Base-by-base conservation (phyloP, 2,113 vertebrate genomes). In the Alosa alosa region DNA sequence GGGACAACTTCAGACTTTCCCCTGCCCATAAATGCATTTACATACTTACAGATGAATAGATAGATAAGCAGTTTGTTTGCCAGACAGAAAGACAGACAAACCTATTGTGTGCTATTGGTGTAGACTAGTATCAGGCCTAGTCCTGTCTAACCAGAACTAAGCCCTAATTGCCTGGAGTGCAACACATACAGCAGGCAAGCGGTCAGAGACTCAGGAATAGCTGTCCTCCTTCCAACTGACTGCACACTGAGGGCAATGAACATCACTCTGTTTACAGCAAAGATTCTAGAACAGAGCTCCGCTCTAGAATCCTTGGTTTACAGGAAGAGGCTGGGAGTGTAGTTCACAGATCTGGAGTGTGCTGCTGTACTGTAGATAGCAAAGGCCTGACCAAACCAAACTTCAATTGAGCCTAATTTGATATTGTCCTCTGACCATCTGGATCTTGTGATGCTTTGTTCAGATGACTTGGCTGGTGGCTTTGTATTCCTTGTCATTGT, bases 251-350 rank as follows among this genome's bases (percentile, higher is more conserved):
- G 72, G 72, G 72, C 72, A 75, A 75, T 75, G 25, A 75, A 75
- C 68, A 75, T 75, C 68, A 39, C n/a, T 50, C 45, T 75, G 25
- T 75, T 1, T 75, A 8, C 46, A 46, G 46, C 4, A 8, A 46
- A 8, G 31, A 31, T 31, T 31, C 31, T 31, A 31, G 31, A 31
- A 31, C 31, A 31, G 31, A 31, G 31, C 31, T 31, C 31, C 31
- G 31, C 31, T 31, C 31, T 31, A 31, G 31, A 31, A 31, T 31
- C 31, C 31, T 31, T 31, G 31, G 72, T 78, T 39, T 78, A 78
- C 72, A 78, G 72, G 72, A 39, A 78, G 72, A 78, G 72, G 72
- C 13, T 78, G 72, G 72, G 72, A 41, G 31, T 78, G 36, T 6
- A 72, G 64, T 39, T 39, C 13, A 39, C 11, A 72, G 72, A 72